phyloP scores from a whole-genome alignment of 2,888 invertebrate genomes.

The Prionchulus punctatus region DNA sequence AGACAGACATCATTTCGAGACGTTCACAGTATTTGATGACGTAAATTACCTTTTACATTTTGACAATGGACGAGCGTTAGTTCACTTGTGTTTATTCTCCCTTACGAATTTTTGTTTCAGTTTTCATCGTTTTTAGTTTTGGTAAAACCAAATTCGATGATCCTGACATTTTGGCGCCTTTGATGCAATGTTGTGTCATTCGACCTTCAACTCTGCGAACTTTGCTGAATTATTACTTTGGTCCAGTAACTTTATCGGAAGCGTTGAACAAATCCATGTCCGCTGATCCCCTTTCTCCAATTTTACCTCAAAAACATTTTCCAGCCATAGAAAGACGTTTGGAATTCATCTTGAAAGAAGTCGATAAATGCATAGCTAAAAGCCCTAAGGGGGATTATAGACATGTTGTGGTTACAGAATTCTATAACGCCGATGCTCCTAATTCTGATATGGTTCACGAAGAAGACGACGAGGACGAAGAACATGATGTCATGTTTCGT shows the following conservation, averaged over 20 bases:
- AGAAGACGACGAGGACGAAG: no score
- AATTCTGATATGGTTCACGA: no score
- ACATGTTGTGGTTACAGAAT: not conserved
- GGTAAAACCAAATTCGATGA: constrained; percentile 83
- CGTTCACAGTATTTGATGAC: constrained; percentile 72
- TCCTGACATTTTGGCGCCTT: constrained; percentile 76
- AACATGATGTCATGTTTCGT: no score
- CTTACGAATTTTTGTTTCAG: not conserved
- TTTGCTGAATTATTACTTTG: constrained; percentile 44
- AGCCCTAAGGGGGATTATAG: not conserved
- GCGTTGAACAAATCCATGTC: constrained; percentile 59
- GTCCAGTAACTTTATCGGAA: constrained; percentile 47
- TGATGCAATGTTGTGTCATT: constrained; percentile 84
- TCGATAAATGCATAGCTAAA: constrained; percentile 54
- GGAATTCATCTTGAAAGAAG: constrained; percentile 56
- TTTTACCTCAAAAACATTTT: constrained; percentile 80
- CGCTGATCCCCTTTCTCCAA: constrained; percentile 64
- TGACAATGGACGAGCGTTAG: constrained; percentile 78
- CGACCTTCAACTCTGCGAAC: constrained; percentile 65
- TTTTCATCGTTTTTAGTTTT: constrained; percentile 42
- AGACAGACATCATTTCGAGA: constrained; percentile 98
- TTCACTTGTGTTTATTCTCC: no score
- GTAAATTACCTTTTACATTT: constrained; percentile 83
- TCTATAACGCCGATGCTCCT: not conserved
- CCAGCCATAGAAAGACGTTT: constrained; percentile 73